These are phyloP conservation scores for Sipha maydis DNA, from an alignment of 2,888 invertebrate species.

Conservation along the genomic window DNA sequence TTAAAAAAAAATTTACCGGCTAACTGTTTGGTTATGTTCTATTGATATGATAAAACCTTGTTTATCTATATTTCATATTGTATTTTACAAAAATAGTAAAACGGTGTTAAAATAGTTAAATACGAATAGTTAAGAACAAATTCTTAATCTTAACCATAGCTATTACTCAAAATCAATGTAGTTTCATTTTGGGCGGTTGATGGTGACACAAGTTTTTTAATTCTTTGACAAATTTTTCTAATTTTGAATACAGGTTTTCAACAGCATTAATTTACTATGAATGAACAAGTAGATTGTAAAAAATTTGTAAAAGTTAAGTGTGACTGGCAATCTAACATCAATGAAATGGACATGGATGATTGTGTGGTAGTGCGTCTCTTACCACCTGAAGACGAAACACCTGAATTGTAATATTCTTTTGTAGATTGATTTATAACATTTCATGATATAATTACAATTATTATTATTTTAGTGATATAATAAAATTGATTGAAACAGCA, in stretches of 20 bases:
- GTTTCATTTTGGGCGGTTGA: too few species aligned
- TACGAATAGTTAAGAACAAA: too few species aligned
- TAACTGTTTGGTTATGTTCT: too few species aligned
- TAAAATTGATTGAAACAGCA: background rate
- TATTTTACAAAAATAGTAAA: too few species aligned
- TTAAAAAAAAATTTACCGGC: too few species aligned
- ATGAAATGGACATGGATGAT: conserved; percentile 26
- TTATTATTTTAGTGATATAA: background rate
- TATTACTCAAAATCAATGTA: too few species aligned
- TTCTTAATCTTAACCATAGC: too few species aligned
- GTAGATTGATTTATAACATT: background rate
- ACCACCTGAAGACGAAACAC: background rate
- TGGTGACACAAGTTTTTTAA: too few species aligned
- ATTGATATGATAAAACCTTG: too few species aligned
- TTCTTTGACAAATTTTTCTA: too few species aligned
- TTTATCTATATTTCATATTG: too few species aligned
- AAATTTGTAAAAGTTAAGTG: background rate
- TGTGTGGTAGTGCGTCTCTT: background rate
- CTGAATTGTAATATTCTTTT: background rate
- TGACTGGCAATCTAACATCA: conserved; percentile 36
- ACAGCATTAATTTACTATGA: background rate
- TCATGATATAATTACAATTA: background rate
- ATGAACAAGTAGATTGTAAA: background rate
- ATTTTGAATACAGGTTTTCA: background rate
- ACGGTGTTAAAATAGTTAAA: too few species aligned